Evolutionary conservation across 64 coral and sea anemone species (phyloP).

Genomic region (Actinia equina): DNA sequence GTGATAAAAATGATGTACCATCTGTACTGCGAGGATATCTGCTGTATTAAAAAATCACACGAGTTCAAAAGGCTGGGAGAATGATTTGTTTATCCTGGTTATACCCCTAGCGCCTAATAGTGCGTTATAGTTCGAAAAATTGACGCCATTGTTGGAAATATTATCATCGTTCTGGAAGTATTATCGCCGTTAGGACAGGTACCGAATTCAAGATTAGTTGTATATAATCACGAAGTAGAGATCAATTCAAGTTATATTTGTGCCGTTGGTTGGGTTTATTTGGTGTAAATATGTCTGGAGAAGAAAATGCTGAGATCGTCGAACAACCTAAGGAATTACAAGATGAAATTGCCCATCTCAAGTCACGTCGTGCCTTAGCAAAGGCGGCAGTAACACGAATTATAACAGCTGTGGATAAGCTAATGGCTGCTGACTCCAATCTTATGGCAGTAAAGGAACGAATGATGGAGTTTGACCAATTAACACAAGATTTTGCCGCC

Average conservation of each 20-base stretch:
- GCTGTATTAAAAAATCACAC: too few species aligned
- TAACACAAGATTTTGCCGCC: slow-evolving; percentile 17
- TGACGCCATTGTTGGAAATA: too few species aligned
- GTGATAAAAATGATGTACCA: too few species aligned
- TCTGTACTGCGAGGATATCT: too few species aligned
- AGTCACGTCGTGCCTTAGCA: slow-evolving; percentile 34
- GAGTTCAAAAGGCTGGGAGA: too few species aligned
- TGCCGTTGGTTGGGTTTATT: slow-evolving; percentile 26
- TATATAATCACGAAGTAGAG: not conserved
- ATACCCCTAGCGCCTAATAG: too few species aligned
- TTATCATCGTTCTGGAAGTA: too few species aligned
- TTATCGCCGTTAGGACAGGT: too few species aligned
- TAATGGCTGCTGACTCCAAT: slow-evolving; percentile 33
- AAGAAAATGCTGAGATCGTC: slow-evolving; percentile 27
- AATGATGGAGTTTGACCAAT: slow-evolving; percentile 25
- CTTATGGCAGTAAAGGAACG: slow-evolving; percentile 23
- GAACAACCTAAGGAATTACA: slow-evolving; percentile 23
- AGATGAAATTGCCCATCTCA: slow-evolving; percentile 42
- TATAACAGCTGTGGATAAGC: slow-evolving; percentile 35
- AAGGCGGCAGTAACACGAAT: slow-evolving; percentile 42
- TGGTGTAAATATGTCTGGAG: slow-evolving; percentile 35
- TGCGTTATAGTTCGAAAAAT: too few species aligned
- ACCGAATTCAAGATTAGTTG: too few species aligned
- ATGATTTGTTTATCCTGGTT: too few species aligned
- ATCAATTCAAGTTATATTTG: slow-evolving; percentile 14